Conservation (phyloP, 2,113 vertebrate species). For the Ploceus nigricollis region DNA sequence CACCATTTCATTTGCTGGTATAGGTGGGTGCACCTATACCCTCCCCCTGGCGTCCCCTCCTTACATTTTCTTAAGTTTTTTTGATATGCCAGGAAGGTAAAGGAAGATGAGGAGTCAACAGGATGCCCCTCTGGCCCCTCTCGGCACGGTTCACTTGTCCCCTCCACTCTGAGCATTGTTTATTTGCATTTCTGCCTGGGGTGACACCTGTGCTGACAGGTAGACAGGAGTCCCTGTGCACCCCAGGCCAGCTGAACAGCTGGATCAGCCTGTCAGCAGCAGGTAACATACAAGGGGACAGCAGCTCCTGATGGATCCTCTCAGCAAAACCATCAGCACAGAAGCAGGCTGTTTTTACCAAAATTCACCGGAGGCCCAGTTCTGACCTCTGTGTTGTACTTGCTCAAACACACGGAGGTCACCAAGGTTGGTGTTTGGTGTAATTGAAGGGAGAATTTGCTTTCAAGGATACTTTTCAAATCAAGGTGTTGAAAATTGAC, state of each 20-base stretch:
- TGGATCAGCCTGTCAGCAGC: not conserved
- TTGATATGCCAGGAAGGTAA: not conserved
- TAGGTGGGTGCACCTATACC: not conserved
- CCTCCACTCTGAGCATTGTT: not conserved
- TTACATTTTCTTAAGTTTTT: not conserved
- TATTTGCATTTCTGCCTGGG: constrained; percentile 13
- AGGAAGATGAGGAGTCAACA: not conserved
- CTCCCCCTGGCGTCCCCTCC: not conserved
- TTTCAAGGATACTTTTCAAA: not conserved
- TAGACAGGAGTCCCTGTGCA: not conserved
- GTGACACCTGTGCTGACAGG: constrained; percentile 35
- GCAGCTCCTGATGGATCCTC: constrained; percentile 1
- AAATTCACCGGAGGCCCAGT: rapidly evolving
- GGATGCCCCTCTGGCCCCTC: constrained; percentile 3
- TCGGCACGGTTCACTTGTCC: constrained; percentile 14
- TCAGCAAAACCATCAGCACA: constrained; percentile 3
- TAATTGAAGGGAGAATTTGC: not conserved
- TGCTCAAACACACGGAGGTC: not conserved
- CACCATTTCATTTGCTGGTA: not conserved
- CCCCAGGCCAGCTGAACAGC: not conserved
- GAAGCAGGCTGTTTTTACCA: not conserved
- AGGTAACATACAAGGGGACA: not conserved
- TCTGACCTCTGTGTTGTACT: not conserved
- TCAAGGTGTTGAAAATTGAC: constrained; percentile 1
- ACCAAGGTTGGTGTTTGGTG: not conserved